A percentile compares a stretch with the other conserved stretches of the same genome.
Conservation (phyloP, 2,888 invertebrate genomes). For the Muscina levida region DNA sequence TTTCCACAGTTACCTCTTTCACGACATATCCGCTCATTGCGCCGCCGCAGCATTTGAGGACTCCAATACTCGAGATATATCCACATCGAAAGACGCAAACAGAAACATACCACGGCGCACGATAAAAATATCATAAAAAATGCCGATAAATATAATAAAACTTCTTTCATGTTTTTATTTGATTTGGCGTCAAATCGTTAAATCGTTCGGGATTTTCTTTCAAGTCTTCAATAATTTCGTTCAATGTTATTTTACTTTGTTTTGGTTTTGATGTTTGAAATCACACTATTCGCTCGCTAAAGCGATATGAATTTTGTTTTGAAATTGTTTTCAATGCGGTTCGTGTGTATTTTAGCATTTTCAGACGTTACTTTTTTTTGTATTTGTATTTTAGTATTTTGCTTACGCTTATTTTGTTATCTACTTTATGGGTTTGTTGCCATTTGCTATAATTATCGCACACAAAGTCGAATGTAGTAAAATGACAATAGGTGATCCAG, state of each 20-base stretch:
- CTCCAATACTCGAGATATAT: conserved; percentile 67
- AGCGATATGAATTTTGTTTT: too few species aligned
- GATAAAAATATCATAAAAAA: conserved; percentile 71
- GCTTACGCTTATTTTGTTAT: conserved; percentile 3
- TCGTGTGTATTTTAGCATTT: neutral
- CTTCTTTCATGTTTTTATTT: conserved; percentile 67
- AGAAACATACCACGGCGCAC: conserved; percentile 70
- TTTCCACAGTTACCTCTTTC: conserved; percentile 30
- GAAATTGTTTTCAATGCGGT: too few species aligned
- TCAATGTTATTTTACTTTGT: too few species aligned
- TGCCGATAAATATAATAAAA: conserved; percentile 70
- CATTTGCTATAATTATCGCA: neutral
- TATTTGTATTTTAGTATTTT: neutral
- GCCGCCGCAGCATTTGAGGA: conserved; percentile 21
- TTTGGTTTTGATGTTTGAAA: too few species aligned
- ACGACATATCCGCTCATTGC: conserved; percentile 1
- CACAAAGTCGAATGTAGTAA: neutral
- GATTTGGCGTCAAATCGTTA: neutral
- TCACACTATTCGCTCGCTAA: too few species aligned
- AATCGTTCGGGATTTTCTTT: neutral
- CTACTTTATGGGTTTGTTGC: conserved; percentile 1
- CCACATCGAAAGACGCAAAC: conserved; percentile 71
- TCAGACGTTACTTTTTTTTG: conserved; percentile 15
- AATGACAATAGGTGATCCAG: too few species aligned
- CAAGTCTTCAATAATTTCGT: too few species aligned